Percentiles rank a stretch among this genome's conserved stretches.
Evolutionary conservation across 2,888 invertebrate species (phyloP).

Genomic region (Eristalis arbustorum): DNA sequence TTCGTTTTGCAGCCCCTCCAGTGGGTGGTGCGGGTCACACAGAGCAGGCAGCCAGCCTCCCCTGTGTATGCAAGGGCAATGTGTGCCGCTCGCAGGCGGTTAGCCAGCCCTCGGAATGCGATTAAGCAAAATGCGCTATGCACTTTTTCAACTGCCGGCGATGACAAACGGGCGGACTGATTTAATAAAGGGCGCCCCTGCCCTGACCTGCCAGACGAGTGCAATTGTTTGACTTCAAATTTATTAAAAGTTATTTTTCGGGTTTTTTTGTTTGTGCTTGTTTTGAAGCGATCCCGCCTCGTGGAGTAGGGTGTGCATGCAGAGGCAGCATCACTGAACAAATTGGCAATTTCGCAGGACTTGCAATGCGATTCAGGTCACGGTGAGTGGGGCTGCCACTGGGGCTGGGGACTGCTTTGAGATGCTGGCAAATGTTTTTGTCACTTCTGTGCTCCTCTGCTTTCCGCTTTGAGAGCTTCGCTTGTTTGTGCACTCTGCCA

Average conservation of each 20-base stretch:
- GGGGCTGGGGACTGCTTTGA: neutral
- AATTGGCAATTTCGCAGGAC: neutral
- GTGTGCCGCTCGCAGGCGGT: slow-evolving; percentile 32
- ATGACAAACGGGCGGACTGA: slow-evolving; percentile 54
- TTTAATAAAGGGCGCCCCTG: slow-evolving; percentile 45
- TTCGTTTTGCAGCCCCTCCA: slow-evolving; percentile 28
- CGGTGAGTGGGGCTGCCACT: neutral
- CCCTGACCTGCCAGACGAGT: neutral
- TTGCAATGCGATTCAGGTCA: neutral
- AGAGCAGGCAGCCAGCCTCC: neutral
- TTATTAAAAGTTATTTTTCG: slow-evolving; percentile 4
- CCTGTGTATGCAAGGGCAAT: neutral
- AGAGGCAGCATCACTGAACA: neutral
- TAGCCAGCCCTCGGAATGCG: slow-evolving; percentile 30
- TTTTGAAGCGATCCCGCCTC: neutral
- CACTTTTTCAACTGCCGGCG: slow-evolving; percentile 34
- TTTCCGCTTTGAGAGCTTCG: neutral
- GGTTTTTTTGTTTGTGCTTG: neutral
- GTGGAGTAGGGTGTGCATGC: neutral
- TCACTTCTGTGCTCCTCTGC: neutral
- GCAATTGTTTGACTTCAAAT: slow-evolving; percentile 21
- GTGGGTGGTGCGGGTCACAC: neutral
- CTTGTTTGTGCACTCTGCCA: neutral
- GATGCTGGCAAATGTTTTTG: neutral
- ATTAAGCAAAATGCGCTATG: slow-evolving; percentile 55